These are phyloP conservation scores for Lycocorax pyrrhopterus DNA, from an alignment of 2,113 vertebrate genomes.

Conservation along the genomic window DNA sequence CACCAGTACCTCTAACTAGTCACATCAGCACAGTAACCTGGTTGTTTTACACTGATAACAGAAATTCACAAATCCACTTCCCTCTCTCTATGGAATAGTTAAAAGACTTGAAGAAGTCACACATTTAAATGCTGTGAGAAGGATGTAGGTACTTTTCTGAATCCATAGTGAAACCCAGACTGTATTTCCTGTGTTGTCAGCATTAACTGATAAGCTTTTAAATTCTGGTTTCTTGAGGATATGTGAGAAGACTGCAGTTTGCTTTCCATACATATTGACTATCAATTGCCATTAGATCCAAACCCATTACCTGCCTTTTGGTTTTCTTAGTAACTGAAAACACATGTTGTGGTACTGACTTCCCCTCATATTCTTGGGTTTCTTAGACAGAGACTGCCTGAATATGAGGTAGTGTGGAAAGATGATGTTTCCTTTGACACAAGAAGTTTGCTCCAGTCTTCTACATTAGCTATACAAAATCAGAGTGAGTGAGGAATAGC, in stretches of 20 bases:
- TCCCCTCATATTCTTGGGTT: neutral
- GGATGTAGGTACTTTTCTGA: neutral
- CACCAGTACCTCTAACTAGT: neutral
- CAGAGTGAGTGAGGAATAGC: neutral
- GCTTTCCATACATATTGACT: neutral
- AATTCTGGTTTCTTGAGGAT: neutral
- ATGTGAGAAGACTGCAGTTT: neutral
- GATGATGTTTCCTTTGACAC: neutral
- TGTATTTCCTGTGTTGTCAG: neutral
- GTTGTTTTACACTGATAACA: neutral
- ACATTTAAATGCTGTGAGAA: neutral
- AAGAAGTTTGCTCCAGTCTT: neutral
- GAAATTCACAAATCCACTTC: neutral
- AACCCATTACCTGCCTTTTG: neutral
- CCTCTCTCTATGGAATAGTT: neutral
- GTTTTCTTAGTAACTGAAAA: neutral
- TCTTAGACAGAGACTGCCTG: neutral
- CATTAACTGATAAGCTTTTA: neutral
- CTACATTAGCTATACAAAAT: neutral
- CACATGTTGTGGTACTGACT: neutral
- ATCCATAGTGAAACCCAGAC: neutral
- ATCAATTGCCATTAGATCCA: neutral
- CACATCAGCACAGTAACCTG: neutral
- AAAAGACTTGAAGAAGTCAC: neutral
- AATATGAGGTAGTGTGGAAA: conserved; percentile 16